Base-by-base conservation (phyloP, 2,888 invertebrate genomes). In the Sminthurinus aureus region DNA sequence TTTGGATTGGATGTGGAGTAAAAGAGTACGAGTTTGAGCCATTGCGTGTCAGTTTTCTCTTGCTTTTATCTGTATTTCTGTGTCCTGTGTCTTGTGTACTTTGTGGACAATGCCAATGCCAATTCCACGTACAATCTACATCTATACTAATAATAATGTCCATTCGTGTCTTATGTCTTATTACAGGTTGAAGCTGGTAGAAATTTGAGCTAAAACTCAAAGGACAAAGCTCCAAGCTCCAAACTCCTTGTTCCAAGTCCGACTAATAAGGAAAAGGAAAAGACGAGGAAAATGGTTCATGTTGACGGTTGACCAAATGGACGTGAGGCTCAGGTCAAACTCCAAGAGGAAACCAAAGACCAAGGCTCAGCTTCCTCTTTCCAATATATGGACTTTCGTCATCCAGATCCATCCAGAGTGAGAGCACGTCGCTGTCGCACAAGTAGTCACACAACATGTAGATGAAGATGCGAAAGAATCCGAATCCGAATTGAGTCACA, bases 341-440 rank as follows among this genome's bases (percentile, higher is more conserved):
- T 74, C 38, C 81, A 74, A 38, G 74, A 74, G n/a, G 51, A 52
- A 24, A 20, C 18, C n/a, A 26, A 26, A 58, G 81, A 66, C 15
- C 74, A 81, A 51, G 66, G n/a, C 15, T 26, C 52, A 15, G 22
- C 24, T 20, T 20, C 26, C 58, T 74, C 64, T 81, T 74, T 74
- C 38, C 81, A 81, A 74, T 74, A 81, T 74, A 81, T 81, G 81
- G 73, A 22, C 81, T 69, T 79, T 50, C 67, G 26, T 81, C 79
- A 50, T 79, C 38, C 76, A 38, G n/a, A n/a, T n/a, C n/a, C n/a
- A n/a, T n/a, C n/a, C n/a, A n/a, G n/a, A n/a, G n/a, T 69, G n/a
- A 26, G 18, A 11, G 15, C n/a, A 75, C 51, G 50, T n/a, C n/a
- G 8, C 12, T n/a, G 51, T 12, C 75, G 18, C 51, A 71, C 3